Evolutionary conservation across 64 coral and sea anemone genomes (phyloP).

Genomic region (Montipora capricornis): DNA sequence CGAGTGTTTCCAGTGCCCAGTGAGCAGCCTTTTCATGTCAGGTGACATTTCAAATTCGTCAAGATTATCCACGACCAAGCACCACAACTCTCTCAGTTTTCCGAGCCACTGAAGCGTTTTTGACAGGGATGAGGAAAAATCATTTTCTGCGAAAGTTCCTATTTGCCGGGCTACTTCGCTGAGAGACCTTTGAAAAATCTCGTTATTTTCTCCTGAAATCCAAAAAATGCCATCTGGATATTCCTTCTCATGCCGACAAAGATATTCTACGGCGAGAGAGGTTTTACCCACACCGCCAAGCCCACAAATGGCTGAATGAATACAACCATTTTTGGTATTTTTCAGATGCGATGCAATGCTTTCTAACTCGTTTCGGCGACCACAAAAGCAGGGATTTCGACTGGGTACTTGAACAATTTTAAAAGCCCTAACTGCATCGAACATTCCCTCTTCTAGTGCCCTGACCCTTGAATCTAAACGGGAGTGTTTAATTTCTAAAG

Average conservation of each 20-base stretch:
- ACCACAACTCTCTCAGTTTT: constrained; percentile 53
- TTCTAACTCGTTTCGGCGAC: constrained; percentile 62
- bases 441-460: constrained; percentile 21
- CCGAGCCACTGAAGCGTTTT: constrained; percentile 57
- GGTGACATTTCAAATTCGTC: constrained; percentile 73
- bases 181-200: constrained; percentile 60
- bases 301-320: constrained; percentile 62
- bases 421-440: background rate
- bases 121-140: constrained; percentile 38
- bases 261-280: constrained; percentile 77
- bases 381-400: constrained; percentile 74
- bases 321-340: background rate
- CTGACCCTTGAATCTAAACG: constrained; percentile 37
- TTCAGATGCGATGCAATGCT: constrained; percentile 24
- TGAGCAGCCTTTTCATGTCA: constrained; percentile 52
- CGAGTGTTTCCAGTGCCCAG: constrained; percentile 60
- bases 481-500: constrained; percentile 14
- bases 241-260: constrained; percentile 49
- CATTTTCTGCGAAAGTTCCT: constrained; percentile 51
- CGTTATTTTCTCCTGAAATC: constrained; percentile 71
- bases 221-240: constrained; percentile 66
- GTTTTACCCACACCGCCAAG: constrained; percentile 89
- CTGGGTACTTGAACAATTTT: constrained; percentile 75
- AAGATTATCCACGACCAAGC: constrained; percentile 77
- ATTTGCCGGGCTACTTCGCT: constrained; percentile 63